These are phyloP conservation scores for Trichogramma pretiosum DNA, from an alignment of 1,140 invertebrate genomes.

Conservation along the genomic window DNA sequence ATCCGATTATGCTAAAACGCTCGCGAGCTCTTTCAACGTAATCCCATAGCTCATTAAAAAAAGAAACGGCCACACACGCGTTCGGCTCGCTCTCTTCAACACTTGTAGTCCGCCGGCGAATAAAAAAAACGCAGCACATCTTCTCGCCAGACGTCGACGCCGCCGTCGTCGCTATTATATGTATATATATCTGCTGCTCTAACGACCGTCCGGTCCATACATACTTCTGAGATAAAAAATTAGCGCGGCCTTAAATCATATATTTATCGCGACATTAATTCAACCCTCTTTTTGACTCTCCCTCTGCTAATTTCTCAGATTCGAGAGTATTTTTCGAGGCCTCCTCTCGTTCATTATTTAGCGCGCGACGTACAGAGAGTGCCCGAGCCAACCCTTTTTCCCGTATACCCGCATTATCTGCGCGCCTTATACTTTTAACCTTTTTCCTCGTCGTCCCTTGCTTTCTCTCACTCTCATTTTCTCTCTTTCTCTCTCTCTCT, in stretches of 20 bases:
- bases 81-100: too few relatives aligned
- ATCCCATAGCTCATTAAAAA: not conserved
- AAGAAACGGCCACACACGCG: too few relatives aligned
- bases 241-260: constrained; percentile 46
- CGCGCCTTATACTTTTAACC: constrained; percentile 31
- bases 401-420: constrained; percentile 36
- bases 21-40: not conserved
- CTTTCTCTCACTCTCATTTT: constrained; percentile 15
- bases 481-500: constrained; percentile 5
- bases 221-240: constrained; percentile 48
- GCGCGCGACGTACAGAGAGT: constrained; percentile 17
- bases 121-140: not conserved
- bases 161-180: too few relatives aligned
- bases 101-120: not conserved
- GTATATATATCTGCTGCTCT: too few relatives aligned
- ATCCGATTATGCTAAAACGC: too few relatives aligned
- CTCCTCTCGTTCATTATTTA: constrained; percentile 48
- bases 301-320: constrained; percentile 46
- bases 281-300: constrained; percentile 33
- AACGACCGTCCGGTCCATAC: too few relatives aligned
- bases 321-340: constrained; percentile 47
- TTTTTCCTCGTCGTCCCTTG: constrained; percentile 6
- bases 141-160: too few relatives aligned
- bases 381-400: constrained; percentile 31
- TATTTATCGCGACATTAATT: constrained; percentile 51